Conservation (phyloP, 2,888 invertebrate species). For the Mechanitis mazaeus region DNA sequence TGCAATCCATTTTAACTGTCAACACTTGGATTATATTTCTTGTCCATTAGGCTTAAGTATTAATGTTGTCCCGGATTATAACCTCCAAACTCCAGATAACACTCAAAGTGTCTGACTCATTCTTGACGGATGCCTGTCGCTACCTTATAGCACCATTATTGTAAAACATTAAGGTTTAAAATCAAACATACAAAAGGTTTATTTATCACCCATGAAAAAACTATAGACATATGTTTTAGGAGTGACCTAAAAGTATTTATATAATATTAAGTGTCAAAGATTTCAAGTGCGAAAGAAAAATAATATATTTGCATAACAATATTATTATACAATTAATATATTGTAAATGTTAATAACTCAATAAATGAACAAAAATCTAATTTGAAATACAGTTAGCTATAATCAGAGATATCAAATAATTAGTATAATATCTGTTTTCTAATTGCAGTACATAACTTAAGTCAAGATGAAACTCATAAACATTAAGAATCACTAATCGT, state of each 20-base stretch:
- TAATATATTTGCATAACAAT: no score
- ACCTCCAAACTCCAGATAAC: slow-evolving; percentile 51
- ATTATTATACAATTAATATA: no score
- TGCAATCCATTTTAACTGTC: slow-evolving; percentile 28
- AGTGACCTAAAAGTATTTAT: slow-evolving; percentile 9
- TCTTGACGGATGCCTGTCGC: slow-evolving; percentile 59
- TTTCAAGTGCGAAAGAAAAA: not conserved
- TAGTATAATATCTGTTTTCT: slow-evolving; percentile 18
- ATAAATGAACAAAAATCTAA: no score
- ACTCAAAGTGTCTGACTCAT: slow-evolving; percentile 54
- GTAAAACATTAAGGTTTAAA: slow-evolving; percentile 37
- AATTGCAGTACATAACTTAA: slow-evolving; percentile 25
- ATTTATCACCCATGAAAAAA: slow-evolving; percentile 24
- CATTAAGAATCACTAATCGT: slow-evolving; percentile 32
- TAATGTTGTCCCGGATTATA: slow-evolving; percentile 71
- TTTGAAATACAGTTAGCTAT: not conserved
- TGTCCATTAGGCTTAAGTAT: slow-evolving; percentile 74
- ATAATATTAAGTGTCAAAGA: not conserved
- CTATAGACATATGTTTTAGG: slow-evolving; percentile 11
- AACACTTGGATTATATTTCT: slow-evolving; percentile 68
- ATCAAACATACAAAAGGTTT: slow-evolving; percentile 22
- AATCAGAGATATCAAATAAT: slow-evolving; percentile 20
- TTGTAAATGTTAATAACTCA: no score
- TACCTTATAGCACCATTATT: slow-evolving; percentile 53
- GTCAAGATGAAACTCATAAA: slow-evolving; percentile 24